A percentile compares a stretch with the other conserved stretches of the same genome.
Conservation (phyloP, 35 echinoderm and acorn worm species). For the Patiria miniata region DNA sequence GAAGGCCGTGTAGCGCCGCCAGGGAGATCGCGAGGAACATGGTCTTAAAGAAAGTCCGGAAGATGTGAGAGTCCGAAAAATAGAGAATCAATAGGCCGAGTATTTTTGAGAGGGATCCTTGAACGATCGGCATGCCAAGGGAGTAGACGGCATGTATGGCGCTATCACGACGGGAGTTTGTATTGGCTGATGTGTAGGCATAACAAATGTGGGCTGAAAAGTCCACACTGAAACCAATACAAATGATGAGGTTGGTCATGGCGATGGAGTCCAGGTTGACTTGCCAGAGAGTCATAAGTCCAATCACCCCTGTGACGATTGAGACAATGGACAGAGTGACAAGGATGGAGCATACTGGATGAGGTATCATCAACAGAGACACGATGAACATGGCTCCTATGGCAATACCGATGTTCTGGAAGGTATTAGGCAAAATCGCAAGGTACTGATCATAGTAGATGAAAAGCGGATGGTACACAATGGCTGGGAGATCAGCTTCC, state of each 20-base stretch:
- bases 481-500: neutral
- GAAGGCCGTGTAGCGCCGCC: constrained; percentile 58
- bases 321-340: constrained; percentile 56
- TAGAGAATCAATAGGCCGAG: constrained; percentile 45
- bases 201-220: constrained; percentile 82
- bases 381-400: constrained; percentile 62
- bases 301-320: constrained; percentile 64
- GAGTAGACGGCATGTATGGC: constrained; percentile 43
- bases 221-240: constrained; percentile 83
- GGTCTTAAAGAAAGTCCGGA: constrained; percentile 79
- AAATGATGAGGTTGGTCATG: constrained; percentile 78
- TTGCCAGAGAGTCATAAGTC: constrained; percentile 69
- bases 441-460: constrained; percentile 44
- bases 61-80: constrained; percentile 50
- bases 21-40: constrained; percentile 74
- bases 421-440: constrained; percentile 52
- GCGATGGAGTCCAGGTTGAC: constrained; percentile 65
- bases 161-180: neutral
- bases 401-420: constrained; percentile 68
- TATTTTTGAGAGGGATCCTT: constrained; percentile 59
- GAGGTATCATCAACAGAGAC: constrained; percentile 64
- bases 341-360: constrained; percentile 36
- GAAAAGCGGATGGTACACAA: constrained; percentile 59
- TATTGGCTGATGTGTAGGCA: constrained; percentile 30
- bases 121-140: constrained; percentile 68